phyloP scores from a whole-genome alignment of 2,797 vertebrate species.

The Saxicola maurus region DNA sequence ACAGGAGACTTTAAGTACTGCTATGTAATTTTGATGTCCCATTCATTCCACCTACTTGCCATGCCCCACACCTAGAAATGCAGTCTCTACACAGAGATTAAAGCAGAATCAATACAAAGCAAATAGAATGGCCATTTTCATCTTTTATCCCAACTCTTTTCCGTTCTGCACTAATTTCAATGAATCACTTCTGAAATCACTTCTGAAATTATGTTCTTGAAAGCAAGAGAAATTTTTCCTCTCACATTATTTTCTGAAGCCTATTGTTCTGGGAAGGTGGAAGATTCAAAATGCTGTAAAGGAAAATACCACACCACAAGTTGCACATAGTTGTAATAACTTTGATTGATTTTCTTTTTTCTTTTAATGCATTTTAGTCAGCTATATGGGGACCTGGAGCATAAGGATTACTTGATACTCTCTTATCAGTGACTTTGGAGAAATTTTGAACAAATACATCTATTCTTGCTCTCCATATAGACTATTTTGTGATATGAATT shows the following conservation, averaged over 20 bases:
- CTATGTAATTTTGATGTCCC: constrained; percentile 21
- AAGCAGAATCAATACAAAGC: constrained; percentile 62
- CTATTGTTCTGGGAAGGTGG: constrained; percentile 63
- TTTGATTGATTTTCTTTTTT: background rate
- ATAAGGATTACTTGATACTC: constrained; percentile 14
- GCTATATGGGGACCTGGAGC: background rate
- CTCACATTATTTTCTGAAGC: constrained; percentile 55
- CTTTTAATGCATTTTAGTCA: constrained; percentile 51
- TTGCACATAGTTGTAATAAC: constrained; percentile 47
- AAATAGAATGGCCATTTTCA: constrained; percentile 57
- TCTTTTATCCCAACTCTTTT: constrained; percentile 51
- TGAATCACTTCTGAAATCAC: constrained; percentile 64
- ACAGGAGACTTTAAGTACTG: background rate
- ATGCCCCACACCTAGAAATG: constrained; percentile 34
- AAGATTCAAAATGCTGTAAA: constrained; percentile 55
- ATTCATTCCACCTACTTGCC: constrained; percentile 29
- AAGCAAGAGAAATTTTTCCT: constrained; percentile 36
- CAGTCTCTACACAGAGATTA: constrained; percentile 52
- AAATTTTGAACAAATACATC: background rate
- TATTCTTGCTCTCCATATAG: background rate
- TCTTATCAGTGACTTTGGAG: background rate
- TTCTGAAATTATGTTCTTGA: constrained; percentile 68
- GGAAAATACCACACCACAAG: constrained; percentile 47
- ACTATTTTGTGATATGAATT: background rate
- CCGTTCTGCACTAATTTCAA: constrained; percentile 49